A percentile compares a stretch with the other conserved stretches of the same genome.
Conservation (phyloP, 2,113 vertebrate genomes). For the Mirza zaza region DNA sequence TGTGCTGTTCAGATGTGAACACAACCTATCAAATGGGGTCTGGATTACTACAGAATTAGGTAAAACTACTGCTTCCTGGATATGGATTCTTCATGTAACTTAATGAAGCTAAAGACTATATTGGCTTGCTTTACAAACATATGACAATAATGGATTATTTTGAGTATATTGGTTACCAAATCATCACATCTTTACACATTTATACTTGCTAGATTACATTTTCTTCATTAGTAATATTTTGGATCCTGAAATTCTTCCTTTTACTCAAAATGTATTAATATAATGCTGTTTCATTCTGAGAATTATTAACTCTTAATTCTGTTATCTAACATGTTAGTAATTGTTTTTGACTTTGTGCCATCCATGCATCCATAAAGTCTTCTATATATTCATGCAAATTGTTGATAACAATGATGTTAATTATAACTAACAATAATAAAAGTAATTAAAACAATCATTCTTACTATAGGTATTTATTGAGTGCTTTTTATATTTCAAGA, state of each 20-base stretch:
- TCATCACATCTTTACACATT: background rate
- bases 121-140: background rate
- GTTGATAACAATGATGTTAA: background rate
- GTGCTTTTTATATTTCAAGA: background rate
- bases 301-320: background rate
- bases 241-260: background rate
- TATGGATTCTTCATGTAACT: background rate
- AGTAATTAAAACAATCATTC: background rate
- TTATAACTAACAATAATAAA: background rate
- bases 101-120: background rate
- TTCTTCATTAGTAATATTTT: background rate
- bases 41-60: background rate
- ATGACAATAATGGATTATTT: background rate
- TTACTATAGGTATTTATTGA: background rate
- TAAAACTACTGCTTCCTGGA: background rate
- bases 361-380: background rate
- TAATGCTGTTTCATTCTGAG: background rate
- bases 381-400: background rate
- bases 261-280: background rate
- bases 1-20: background rate
- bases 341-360: background rate
- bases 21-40: background rate
- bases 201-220: background rate
- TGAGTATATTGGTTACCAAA: background rate
- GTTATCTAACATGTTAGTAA: background rate